Conservation (phyloP, 2,797 vertebrate genomes). For the Brotogeris chrysoptera region DNA sequence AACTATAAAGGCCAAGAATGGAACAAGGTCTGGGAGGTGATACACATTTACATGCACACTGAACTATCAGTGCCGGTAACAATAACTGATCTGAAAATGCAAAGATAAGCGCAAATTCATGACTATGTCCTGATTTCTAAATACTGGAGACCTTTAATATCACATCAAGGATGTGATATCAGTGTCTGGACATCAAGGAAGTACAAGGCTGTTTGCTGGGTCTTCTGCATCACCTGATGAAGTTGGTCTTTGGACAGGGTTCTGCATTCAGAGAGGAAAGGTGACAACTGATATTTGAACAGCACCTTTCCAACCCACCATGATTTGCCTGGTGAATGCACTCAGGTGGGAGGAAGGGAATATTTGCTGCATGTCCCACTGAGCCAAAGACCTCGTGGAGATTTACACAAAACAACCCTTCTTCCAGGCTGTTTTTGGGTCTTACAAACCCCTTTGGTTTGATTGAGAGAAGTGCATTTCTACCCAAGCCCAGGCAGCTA, state of each 20-base stretch:
- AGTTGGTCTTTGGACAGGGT: background rate
- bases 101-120: background rate
- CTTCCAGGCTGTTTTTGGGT: background rate
- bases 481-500: background rate
- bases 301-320: background rate
- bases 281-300: rapidly evolving
- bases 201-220: background rate
- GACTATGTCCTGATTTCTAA: background rate
- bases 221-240: background rate
- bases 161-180: background rate
- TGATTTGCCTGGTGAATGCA: background rate
- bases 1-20: rapidly evolving
- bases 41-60: background rate
- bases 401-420: background rate
- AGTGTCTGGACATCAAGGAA: background rate
- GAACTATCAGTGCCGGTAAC: background rate
- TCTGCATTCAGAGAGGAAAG: background rate
- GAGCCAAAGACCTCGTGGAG: background rate
- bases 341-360: background rate
- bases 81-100: background rate
- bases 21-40: background rate
- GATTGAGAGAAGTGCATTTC: background rate
- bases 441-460: background rate
- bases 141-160: background rate
- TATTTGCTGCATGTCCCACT: rapidly evolving